Evolutionary conservation across 2,888 invertebrate species (phyloP).

Genomic region (Clivina fossor): DNA sequence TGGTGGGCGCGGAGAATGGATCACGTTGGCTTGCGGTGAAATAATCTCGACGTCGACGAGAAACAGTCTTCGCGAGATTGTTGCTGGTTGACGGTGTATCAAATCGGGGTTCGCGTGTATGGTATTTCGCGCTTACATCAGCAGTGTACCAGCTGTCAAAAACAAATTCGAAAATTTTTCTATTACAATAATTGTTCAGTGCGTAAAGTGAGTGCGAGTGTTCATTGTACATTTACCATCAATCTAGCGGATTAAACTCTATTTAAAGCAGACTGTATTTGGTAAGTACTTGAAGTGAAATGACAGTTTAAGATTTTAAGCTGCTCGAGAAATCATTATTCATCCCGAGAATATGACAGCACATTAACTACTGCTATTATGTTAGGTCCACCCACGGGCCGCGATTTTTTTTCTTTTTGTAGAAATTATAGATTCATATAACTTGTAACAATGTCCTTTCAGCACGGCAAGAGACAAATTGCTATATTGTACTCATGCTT

Average conservation of each 20-base stretch:
- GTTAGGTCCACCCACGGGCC: conserved; percentile 2
- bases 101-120: conserved; percentile 11
- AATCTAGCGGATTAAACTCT: background rate
- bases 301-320: background rate
- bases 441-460: conserved; percentile 10
- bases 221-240: background rate
- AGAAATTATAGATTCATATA: conserved; percentile 15
- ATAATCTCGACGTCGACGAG: too few relatives aligned
- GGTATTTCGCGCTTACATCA: conserved; percentile 9
- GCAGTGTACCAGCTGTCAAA: too few relatives aligned
- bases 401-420: conserved; percentile 7
- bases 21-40: background rate
- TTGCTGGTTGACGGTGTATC: conserved; percentile 3
- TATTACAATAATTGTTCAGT: conserved; percentile 14
- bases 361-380: conserved; percentile 19
- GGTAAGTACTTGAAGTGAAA: background rate
- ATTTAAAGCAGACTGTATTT: background rate
- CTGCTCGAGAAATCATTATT: conserved; percentile 4
- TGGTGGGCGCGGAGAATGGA: conserved; percentile 7
- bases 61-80: conserved; percentile 22
- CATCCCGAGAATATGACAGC: conserved; percentile 1
- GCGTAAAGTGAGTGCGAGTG: conserved; percentile 14
- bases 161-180: conserved; percentile 2
- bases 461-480: conserved; percentile 13
- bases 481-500: conserved; percentile 16